Conservation (phyloP, 2,113 vertebrate genomes). For the Cebus imitator region DNA sequence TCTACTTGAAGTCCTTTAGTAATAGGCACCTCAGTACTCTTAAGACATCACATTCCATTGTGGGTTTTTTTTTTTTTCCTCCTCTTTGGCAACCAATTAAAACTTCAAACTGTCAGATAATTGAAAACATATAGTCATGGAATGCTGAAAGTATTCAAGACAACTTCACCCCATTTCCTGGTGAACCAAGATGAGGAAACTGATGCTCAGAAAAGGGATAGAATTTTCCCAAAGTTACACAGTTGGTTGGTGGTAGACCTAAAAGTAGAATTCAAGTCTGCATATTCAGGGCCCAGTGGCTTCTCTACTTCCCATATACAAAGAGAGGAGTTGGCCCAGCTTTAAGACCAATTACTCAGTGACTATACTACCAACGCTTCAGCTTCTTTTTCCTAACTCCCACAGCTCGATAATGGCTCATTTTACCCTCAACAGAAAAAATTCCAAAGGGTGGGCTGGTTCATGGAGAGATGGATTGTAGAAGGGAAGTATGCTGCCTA, state of each 20-base stretch:
- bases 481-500: slow-evolving; percentile 34
- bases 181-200: background rate
- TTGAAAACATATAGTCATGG: background rate
- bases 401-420: background rate
- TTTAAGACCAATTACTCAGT: background rate
- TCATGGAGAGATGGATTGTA: background rate
- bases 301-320: background rate
- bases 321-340: background rate
- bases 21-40: background rate
- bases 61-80: background rate
- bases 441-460: background rate
- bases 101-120: slow-evolving; percentile 17
- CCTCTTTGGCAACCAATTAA: slow-evolving; percentile 10
- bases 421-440: slow-evolving; percentile 5
- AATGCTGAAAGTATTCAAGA: slow-evolving; percentile 18
- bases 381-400: background rate
- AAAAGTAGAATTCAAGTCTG: background rate
- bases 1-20: slow-evolving; percentile 12
- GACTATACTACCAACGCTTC: background rate
- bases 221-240: background rate
- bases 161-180: background rate
- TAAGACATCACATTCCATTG: background rate
- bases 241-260: background rate
- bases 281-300: background rate
- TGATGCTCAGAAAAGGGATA: background rate